Evolutionary conservation across 1,140 invertebrate genomes (phyloP), one percentile per base, ranked within the genome.

Genomic region (Pogonus chalceus): DNA sequence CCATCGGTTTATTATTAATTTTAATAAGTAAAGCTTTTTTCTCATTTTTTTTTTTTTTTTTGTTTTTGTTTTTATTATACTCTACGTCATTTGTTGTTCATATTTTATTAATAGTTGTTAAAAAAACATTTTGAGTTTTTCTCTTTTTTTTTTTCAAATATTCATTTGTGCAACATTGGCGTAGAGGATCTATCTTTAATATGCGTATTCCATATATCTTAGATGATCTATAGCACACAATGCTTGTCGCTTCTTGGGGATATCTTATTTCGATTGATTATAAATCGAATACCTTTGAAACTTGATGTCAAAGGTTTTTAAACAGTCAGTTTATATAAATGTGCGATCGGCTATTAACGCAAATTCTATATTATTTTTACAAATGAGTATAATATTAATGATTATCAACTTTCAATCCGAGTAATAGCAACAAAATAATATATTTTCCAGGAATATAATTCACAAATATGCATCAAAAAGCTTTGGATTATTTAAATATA

Each of bases 381-480:
- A 43, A 43, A 43, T 43, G 37, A 43, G 37, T 43, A 43, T 43
- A 43, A 7, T 9, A 18, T 43, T n/a, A 16, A 43, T 43, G 7
- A 43, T 43, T 43, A 43, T 43, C 37, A 43, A 43, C 3, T 12
- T 43, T 43, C 37, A 43, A 43, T 43, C 37, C 37, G 37, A 43
- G 37, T 18, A 43, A 43, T 18, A 43, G 18, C 9, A 43, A 12
- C 3, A 31, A 14, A 31, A 31, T 14, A 4, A 31, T 31, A 43
- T 43, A n/a, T 43, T 43, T 4, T 43, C 37, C 37, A 43, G 18
- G 37, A 43, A 43, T 43, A 43, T 43, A 43, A 43, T 43, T 43
- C 37, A 43, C 37, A 43, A 43, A 43, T 43, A 43, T 43, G 37
- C 37, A 43, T 43, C 37, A 43, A 43, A 43, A 43, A 43, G 37